A percentile compares a stretch with the other conserved stretches of the same genome.
Conservation (phyloP, 2,888 invertebrate genomes). For the Lepidochrysops patricia region DNA sequence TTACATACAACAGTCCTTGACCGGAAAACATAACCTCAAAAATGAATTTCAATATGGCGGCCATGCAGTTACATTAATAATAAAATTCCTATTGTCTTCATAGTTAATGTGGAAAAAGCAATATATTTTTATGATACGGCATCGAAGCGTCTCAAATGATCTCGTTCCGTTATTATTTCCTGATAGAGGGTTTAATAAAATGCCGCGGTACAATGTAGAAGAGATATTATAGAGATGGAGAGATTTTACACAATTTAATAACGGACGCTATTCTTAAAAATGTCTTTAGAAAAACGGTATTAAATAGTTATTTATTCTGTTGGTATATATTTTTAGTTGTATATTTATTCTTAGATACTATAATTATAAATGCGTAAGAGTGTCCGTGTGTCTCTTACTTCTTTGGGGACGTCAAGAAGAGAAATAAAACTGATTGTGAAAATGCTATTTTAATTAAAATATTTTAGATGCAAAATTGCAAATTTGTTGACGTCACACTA, state of each 20-base stretch:
- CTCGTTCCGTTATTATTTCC: conserved; percentile 12
- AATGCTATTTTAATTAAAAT: too few relatives aligned
- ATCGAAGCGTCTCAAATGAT: neutral
- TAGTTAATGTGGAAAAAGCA: neutral
- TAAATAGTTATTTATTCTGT: too few relatives aligned
- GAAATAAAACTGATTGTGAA: too few relatives aligned
- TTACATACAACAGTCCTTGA: too few relatives aligned
- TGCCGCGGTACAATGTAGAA: conserved; percentile 2
- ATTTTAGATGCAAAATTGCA: too few relatives aligned
- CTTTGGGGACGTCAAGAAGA: too few relatives aligned
- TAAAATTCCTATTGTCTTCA: neutral
- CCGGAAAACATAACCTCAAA: neutral
- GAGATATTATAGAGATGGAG: neutral
- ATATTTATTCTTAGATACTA: too few relatives aligned
- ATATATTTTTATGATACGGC: conserved; percentile 7
- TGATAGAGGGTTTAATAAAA: conserved; percentile 17
- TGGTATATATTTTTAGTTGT: too few relatives aligned
- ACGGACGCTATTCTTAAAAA: neutral
- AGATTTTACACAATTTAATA: neutral
- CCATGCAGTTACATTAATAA: neutral
- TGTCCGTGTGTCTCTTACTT: too few relatives aligned
- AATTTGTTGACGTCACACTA: too few relatives aligned
- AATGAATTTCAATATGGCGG: neutral
- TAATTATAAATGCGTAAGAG: too few relatives aligned
- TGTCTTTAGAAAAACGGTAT: too few relatives aligned